Evolutionary conservation across 2,797 vertebrate species (phyloP).

Genomic region (Darevskia mixta): DNA sequence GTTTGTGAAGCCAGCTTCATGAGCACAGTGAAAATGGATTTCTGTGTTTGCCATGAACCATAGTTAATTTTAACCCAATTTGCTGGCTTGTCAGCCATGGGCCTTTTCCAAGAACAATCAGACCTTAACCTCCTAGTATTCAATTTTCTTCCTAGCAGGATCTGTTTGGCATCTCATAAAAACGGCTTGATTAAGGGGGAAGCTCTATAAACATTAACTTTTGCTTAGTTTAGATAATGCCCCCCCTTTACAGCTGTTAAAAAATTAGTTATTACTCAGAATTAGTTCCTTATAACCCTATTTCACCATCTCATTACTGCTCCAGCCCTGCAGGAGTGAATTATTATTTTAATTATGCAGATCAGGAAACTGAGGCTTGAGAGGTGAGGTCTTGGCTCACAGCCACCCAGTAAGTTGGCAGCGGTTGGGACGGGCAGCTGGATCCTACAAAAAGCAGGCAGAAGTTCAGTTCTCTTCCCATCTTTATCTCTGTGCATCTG

Average conservation of each 20-base stretch:
- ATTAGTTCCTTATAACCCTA: not conserved
- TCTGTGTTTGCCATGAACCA: conserved; percentile 8
- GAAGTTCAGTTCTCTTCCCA: not conserved
- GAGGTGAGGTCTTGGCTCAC: not conserved
- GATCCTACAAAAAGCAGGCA: not conserved
- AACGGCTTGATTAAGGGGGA: not conserved
- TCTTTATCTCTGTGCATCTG: not conserved
- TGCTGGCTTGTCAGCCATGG: not conserved
- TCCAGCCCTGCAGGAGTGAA: not conserved
- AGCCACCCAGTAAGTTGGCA: not conserved
- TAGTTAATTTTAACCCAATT: conserved; percentile 12
- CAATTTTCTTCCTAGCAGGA: not conserved
- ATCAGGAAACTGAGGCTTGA: not conserved
- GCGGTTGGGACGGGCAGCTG: no score
- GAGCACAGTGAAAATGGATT: conserved; percentile 52
- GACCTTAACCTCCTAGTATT: not conserved
- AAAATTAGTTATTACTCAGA: not conserved
- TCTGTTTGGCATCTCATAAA: not conserved
- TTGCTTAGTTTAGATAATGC: not conserved
- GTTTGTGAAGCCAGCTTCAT: not conserved
- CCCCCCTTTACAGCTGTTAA: not conserved
- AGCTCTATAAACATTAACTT: not conserved
- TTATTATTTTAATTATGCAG: not conserved
- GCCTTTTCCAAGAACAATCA: not conserved
- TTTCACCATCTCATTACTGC: not conserved